Base-by-base conservation (phyloP, 2,888 invertebrate species). In the Disparrhopalites patrizii region DNA sequence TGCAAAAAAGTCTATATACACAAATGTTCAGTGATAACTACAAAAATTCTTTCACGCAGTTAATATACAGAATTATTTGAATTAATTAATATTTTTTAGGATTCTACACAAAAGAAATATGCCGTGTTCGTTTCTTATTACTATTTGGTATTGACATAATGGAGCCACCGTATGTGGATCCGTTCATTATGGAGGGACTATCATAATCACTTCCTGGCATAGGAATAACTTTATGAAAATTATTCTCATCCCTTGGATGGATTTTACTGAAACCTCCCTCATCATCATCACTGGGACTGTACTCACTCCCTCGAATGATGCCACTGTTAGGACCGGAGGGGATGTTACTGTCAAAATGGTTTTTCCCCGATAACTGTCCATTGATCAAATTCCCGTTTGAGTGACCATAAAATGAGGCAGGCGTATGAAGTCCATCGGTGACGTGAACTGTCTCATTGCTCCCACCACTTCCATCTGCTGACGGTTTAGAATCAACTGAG, bases 61-160 rank as follows among this genome's bases (percentile, higher is more conserved):
- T 25, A n/a, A 54, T 5, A 52, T 52, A 52, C 15, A 28, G 10
- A 40, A n/a, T 40, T 40, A 10, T 20, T 38, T 43, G 33, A 25
- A 50, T 33, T 30, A 25, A 20, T n/a, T 47, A 50, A 18, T 20
- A 38, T 7, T 20, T 2, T 47, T 20, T 23, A 47, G 23, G 7
- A 20, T 47, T 25, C 52, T 74, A 74, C 61, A 74, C 74, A 62
- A 74, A 74, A 30, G 74, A 74, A 67, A 74, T 74, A 68, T 74
- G 74, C 63, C 74, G 71, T 51, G 74, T 74, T 65, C 74, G 58
- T 68, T 74, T 74, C 61, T 74, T 74, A 73, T 73, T 74, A 63
- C 72, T 74, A 70, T 70, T 74, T 68, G 74, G 74, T 71, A 74
- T 68, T 58, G 72, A 73, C 68, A 74, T 71, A 43, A 74, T 70